phyloP scores from a whole-genome alignment of 2,888 invertebrate species.

The Scrobipalpa costella region DNA sequence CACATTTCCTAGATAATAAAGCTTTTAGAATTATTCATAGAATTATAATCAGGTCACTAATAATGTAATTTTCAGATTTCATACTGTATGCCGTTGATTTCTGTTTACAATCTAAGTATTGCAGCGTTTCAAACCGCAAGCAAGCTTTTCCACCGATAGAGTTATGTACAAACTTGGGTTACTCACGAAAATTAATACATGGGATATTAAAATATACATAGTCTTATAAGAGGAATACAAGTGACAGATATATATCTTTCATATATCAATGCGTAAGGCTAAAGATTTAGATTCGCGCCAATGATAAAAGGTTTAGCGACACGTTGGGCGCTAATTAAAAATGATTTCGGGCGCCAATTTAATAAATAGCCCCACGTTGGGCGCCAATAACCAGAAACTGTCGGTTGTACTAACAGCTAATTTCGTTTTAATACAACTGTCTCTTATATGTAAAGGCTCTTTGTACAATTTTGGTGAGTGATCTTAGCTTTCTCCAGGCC shows the following conservation, averaged over 20 bases:
- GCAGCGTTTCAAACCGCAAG: constrained; percentile 13
- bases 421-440: neutral
- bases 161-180: neutral
- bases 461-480: neutral
- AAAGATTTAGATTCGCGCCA: too few relatives aligned
- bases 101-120: neutral
- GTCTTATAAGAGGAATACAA: too few relatives aligned
- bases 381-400: too few relatives aligned
- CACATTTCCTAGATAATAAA: neutral
- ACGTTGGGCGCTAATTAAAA: too few relatives aligned
- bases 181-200: neutral
- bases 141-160: constrained; percentile 13
- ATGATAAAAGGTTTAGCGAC: too few relatives aligned
- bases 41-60: neutral
- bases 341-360: too few relatives aligned
- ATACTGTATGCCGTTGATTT: neutral
- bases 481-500: neutral
- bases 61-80: neutral
- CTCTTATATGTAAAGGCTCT: too few relatives aligned
- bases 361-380: too few relatives aligned
- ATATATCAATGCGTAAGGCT: too few relatives aligned
- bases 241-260: too few relatives aligned
- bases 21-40: neutral
- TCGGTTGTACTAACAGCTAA: neutral
- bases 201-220: neutral